phyloP scores from a whole-genome alignment of 2,797 vertebrate species.

The Cygnus olor region DNA sequence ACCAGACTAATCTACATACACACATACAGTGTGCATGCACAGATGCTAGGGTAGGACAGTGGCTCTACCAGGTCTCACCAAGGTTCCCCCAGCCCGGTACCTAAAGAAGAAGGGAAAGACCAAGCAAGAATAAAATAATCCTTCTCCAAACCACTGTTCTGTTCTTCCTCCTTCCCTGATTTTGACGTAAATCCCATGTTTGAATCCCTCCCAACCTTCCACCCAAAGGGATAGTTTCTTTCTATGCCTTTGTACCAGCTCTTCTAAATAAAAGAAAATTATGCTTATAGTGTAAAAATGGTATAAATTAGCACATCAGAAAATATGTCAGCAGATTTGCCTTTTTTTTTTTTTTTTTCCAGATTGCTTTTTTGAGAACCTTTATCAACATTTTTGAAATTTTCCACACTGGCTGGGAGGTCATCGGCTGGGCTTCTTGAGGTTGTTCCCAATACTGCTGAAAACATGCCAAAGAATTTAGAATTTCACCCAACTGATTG shows the following conservation, averaged over 20 bases:
- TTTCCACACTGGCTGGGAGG: not conserved
- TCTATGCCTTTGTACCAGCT: not conserved
- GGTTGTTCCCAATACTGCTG: not conserved
- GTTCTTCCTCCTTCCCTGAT: not conserved
- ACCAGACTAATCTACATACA: no score
- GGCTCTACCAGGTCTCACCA: not conserved
- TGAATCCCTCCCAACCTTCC: not conserved
- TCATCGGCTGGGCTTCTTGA: not conserved
- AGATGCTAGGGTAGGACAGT: not conserved
- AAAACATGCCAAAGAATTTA: not conserved
- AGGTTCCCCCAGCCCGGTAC: not conserved
- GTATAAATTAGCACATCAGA: not conserved
- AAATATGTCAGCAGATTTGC: not conserved
- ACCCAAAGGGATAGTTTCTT: no score
- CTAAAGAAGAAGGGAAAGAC: not conserved
- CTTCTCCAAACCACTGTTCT: not conserved
- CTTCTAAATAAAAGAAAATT: not conserved
- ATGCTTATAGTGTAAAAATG: not conserved
- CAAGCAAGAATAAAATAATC: not conserved
- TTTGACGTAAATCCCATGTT: not conserved
- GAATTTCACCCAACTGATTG: not conserved
- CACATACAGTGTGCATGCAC: not conserved
- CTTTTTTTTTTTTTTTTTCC: accelerated
- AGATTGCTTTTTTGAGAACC: not conserved
- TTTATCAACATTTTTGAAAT: not conserved